These are phyloP conservation scores for Leucopsar rothschildi DNA, from an alignment of 2,113 vertebrate species.

Conservation along the genomic window DNA sequence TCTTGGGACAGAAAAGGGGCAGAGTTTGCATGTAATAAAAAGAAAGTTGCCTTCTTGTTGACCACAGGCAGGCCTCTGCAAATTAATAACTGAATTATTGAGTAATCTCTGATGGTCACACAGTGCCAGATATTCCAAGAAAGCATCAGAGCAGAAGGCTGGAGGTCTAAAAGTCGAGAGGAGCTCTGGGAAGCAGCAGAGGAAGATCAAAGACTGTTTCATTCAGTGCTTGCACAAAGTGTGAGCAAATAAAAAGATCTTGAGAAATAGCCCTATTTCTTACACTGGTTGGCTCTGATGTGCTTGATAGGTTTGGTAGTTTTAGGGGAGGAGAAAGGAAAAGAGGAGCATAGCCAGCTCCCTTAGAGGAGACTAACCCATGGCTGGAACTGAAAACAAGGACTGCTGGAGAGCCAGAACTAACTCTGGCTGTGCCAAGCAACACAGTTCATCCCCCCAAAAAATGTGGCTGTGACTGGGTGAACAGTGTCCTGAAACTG, in stretches of 20 bases:
- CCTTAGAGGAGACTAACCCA: conserved; percentile 3
- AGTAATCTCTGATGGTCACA: background rate
- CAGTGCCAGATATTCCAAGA: background rate
- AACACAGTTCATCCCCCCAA: background rate
- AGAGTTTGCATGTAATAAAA: background rate
- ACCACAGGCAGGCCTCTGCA: background rate
- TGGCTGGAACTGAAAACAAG: conserved; percentile 14
- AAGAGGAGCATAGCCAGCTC: background rate
- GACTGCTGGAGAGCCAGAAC: conserved; percentile 31
- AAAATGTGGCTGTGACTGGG: background rate
- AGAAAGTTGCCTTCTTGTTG: background rate
- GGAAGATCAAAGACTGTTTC: background rate
- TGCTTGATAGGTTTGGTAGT: background rate
- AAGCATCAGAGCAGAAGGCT: background rate
- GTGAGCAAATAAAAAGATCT: background rate
- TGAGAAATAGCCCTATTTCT: background rate
- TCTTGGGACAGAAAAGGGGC: background rate
- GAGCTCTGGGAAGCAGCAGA: background rate
- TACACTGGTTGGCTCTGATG: background rate
- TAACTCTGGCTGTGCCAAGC: conserved; percentile 1
- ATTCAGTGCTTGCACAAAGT: background rate
- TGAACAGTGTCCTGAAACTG: background rate
- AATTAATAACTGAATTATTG: background rate
- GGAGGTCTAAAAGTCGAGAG: background rate
- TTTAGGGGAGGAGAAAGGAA: conserved; percentile 49